These are phyloP conservation scores for Thinocorus orbignyianus DNA, from an alignment of 2,113 vertebrate species.

Conservation along the genomic window DNA sequence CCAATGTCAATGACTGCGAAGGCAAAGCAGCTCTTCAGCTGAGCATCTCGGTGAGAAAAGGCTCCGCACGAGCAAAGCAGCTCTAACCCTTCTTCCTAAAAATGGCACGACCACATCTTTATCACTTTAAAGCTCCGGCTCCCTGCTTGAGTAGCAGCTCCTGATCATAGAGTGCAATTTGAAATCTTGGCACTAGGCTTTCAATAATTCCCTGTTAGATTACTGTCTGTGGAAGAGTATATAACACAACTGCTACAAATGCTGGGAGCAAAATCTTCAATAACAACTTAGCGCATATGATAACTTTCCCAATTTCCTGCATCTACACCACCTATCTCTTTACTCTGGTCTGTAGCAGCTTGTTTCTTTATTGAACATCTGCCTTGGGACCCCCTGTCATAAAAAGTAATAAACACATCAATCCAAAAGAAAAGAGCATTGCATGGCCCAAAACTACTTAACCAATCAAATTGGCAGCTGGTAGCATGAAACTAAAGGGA, in stretches of 20 bases:
- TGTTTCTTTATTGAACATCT: conserved; percentile 85
- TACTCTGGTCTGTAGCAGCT: conserved; percentile 77
- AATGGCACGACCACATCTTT: background rate
- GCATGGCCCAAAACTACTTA: conserved; percentile 69
- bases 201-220: conserved; percentile 81
- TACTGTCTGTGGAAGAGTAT: conserved; percentile 71
- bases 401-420: conserved; percentile 89
- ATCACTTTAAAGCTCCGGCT: conserved; percentile 27
- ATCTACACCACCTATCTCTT: conserved; percentile 73
- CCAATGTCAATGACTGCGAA: background rate
- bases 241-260: conserved; percentile 80
- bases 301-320: conserved; percentile 85
- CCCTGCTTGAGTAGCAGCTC: conserved; percentile 26
- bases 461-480: conserved; percentile 77
- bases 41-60: background rate
- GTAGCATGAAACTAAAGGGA: conserved; percentile 68
- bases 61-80: background rate
- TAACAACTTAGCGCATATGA: conserved; percentile 78
- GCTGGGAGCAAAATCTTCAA: conserved; percentile 80
- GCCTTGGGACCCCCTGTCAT: conserved; percentile 81
- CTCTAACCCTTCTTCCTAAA: background rate
- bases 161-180: conserved; percentile 68
- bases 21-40: background rate
- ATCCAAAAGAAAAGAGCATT: conserved; percentile 76
- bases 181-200: conserved; percentile 72